A percentile compares a stretch with the other conserved stretches of the same genome.
phyloP scores from a whole-genome alignment of 2,888 invertebrate genomes.

The Pteria penguin region DNA sequence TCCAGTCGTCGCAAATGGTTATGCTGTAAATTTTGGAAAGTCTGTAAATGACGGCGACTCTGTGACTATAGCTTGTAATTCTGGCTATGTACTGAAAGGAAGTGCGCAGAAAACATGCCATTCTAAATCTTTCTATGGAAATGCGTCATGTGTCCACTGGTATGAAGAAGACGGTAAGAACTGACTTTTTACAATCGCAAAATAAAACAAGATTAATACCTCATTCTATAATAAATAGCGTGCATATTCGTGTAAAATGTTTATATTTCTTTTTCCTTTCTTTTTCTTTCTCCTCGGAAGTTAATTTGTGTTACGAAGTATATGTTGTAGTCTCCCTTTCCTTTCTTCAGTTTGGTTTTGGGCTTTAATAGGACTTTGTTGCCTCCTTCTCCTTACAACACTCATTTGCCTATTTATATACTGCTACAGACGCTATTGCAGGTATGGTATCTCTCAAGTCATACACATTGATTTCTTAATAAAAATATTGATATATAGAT shows the following conservation, averaged over 20 bases:
- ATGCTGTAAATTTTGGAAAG: not conserved
- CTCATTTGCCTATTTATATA: constrained; percentile 10
- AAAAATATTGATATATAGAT: too few relatives aligned
- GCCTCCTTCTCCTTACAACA: constrained; percentile 6
- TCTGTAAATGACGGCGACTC: not conserved
- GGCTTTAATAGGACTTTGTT: constrained; percentile 19
- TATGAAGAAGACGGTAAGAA: constrained; percentile 27
- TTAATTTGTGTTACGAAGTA: too few relatives aligned
- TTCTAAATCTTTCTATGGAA: not conserved
- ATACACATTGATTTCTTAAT: too few relatives aligned
- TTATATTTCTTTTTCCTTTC: too few relatives aligned
- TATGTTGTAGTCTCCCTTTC: too few relatives aligned
- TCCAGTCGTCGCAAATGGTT: constrained; percentile 21
- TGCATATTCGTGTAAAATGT: too few relatives aligned
- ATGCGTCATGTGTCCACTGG: constrained; percentile 23
- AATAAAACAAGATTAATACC: too few relatives aligned
- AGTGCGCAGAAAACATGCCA: constrained; percentile 13
- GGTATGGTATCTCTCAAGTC: too few relatives aligned
- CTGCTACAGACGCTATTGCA: constrained; percentile 21
- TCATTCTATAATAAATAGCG: too few relatives aligned
- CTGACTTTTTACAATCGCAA: not conserved
- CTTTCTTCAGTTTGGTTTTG: constrained; percentile 45
- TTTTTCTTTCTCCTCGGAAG: too few relatives aligned
- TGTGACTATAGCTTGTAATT: constrained; percentile 27
- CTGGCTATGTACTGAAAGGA: constrained; percentile 25